Evolutionary conservation across 2,113 vertebrate genomes (phyloP).

Genomic region (Chaetodon auriga): DNA sequence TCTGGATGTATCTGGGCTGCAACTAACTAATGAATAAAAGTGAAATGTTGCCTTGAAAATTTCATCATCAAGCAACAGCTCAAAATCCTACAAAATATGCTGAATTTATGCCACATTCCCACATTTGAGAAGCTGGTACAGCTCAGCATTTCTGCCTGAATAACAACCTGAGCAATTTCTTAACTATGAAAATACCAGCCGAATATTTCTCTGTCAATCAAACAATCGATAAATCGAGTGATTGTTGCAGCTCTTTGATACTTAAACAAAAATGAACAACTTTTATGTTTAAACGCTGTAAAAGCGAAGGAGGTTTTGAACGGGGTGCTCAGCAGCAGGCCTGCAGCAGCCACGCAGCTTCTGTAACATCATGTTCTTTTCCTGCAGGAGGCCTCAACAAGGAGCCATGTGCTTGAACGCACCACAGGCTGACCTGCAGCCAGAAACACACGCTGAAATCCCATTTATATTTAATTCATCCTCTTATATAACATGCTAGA

Average conservation of each 20-base stretch:
- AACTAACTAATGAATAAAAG: neutral
- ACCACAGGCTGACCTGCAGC: neutral
- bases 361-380: conserved; percentile 77
- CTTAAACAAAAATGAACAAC: neutral
- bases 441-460: neutral
- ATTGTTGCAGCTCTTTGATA: accelerated
- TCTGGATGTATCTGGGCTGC: neutral
- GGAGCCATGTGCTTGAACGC: conserved; percentile 31
- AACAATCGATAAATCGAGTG: too few relatives aligned
- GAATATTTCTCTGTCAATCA: accelerated
- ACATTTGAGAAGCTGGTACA: neutral
- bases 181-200: neutral
- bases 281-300: neutral
- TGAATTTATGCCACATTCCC: neutral
- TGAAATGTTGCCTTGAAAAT: neutral
- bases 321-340: conserved; percentile 3
- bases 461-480: conserved; percentile 33
- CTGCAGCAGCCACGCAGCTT: conserved; percentile 40
- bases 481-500: conserved; percentile 26
- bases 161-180: neutral
- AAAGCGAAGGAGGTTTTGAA: neutral
- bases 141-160: too few relatives aligned
- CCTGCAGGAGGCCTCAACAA: conserved; percentile 40
- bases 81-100: neutral
- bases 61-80: neutral